Percentiles rank a stretch among this genome's conserved stretches.
These are phyloP conservation scores for Volucella zonaria DNA, from an alignment of 2,888 invertebrate species.

Conservation along the genomic window DNA sequence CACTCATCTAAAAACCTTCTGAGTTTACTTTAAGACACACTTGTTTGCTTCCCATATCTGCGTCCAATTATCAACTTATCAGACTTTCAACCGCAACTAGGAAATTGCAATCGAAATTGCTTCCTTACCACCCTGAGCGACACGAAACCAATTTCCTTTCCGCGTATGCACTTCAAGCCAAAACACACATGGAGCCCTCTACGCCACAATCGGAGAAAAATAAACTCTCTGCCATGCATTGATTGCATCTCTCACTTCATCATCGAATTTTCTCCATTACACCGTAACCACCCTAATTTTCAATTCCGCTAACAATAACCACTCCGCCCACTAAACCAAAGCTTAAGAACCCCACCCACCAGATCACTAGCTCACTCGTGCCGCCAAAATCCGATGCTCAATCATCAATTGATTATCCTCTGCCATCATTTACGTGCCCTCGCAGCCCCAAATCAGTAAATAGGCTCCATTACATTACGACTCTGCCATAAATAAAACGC, in stretches of 20 bases:
- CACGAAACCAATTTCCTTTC: constrained; percentile 28
- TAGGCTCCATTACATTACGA: constrained; percentile 62
- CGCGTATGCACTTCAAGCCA: constrained; percentile 4
- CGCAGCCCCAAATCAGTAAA: constrained; percentile 60
- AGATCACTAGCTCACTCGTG: constrained; percentile 26
- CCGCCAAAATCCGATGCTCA: constrained; percentile 46
- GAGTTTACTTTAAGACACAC: too few relatives aligned
- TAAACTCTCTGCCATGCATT: constrained; percentile 6
- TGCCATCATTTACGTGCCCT: constrained; percentile 51
- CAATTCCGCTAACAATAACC: constrained; percentile 36
- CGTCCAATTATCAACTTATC: too few relatives aligned
- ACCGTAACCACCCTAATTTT: constrained; percentile 29
- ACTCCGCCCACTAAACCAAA: constrained; percentile 49
- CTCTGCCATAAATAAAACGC: constrained; percentile 38
- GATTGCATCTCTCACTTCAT: constrained; percentile 32
- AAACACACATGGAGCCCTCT: constrained; percentile 1
- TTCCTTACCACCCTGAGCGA: neutral
- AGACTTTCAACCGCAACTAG: too few relatives aligned
- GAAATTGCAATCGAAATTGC: neutral
- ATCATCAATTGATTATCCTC: constrained; percentile 53
- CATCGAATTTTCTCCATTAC: neutral
- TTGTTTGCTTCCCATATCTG: too few relatives aligned
- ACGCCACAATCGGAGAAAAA: neutral
- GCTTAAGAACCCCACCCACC: constrained; percentile 16
- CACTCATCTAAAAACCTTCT: too few relatives aligned